These are phyloP conservation scores for Dioctria linearis DNA, from an alignment of 2,888 invertebrate species.

Conservation along the genomic window DNA sequence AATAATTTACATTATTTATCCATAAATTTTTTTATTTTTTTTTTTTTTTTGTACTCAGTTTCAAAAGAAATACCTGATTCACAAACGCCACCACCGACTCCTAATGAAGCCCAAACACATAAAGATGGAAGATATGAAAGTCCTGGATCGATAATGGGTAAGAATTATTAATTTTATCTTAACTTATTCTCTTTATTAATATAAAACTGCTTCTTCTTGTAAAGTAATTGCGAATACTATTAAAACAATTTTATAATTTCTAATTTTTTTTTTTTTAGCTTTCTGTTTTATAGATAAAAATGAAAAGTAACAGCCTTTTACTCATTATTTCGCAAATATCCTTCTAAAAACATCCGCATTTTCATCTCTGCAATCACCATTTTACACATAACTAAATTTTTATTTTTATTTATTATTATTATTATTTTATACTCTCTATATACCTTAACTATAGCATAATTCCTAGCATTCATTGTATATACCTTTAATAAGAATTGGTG, in stretches of 20 bases:
- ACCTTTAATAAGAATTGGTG: conserved; percentile 7
- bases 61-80: conserved; percentile 67
- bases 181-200: conserved; percentile 4
- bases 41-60: no score
- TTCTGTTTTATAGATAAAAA: conserved; percentile 9
- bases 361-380: conserved; percentile 52
- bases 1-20: no score
- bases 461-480: not conserved
- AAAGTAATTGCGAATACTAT: conserved; percentile 35
- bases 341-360: conserved; percentile 52
- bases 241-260: not conserved
- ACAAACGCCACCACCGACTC: conserved; percentile 71
- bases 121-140: conserved; percentile 56
- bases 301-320: conserved; percentile 9
- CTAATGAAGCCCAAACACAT: conserved; percentile 63
- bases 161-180: conserved; percentile 27
- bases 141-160: conserved; percentile 59
- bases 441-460: not conserved
- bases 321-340: conserved; percentile 45
- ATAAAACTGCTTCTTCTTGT: conserved; percentile 33
- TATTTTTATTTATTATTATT: not conserved
- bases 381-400: conserved; percentile 1
- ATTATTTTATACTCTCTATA: not conserved
- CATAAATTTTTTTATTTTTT: no score
- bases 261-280: conserved; percentile 28